Evolutionary conservation across 2,888 invertebrate genomes (phyloP), one percentile per base, ranked within the genome.

Genomic region (Homarus gammarus): DNA sequence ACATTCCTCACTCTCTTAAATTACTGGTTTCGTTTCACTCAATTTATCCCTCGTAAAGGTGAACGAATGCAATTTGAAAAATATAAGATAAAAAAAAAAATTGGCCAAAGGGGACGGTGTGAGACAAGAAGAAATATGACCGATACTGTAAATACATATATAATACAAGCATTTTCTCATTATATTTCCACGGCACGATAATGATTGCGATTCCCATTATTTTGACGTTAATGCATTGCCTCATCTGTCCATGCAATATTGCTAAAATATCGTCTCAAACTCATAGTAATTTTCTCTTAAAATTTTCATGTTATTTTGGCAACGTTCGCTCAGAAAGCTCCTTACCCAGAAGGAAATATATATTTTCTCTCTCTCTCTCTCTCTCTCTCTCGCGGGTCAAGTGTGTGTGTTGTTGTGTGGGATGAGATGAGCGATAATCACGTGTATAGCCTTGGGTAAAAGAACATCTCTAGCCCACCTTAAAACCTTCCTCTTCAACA

Each of bases 181-280:
- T 64, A n/a, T 64, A 8, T n/a, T 64, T 64, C 5, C 22, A 12
- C 5, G 27, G 27, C 64, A 27, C 1, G 27, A 64, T 64, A 27
- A 27, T 27, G 27, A 27, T n/a, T 6, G 64, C 27, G 5, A 64
- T n/a, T 49, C 36, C 10, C 64, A 51, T 51, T 36, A 51, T 44
- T 33, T 72, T 73, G 51, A 84, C 82, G 15, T 36, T 36, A 84
- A 73, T 77, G 22, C n/a, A 77, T 77, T 33, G 77, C 77, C 77
- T 77, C 77, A 77, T 77, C 27, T 44, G 44, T 22, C 40, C 38
- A 33, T 44, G 40, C 77, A 44, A 40, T n/a, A 73, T n/a, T 40
- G 18, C 22, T 38, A 38, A 49, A 22, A 77, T 77, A 77, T 77
- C 44, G 27, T 49, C 77, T 0, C 44, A 77, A 49, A 44, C 44